Base-by-base conservation (phyloP, 2,113 vertebrate genomes). In the Canis aureus region DNA sequence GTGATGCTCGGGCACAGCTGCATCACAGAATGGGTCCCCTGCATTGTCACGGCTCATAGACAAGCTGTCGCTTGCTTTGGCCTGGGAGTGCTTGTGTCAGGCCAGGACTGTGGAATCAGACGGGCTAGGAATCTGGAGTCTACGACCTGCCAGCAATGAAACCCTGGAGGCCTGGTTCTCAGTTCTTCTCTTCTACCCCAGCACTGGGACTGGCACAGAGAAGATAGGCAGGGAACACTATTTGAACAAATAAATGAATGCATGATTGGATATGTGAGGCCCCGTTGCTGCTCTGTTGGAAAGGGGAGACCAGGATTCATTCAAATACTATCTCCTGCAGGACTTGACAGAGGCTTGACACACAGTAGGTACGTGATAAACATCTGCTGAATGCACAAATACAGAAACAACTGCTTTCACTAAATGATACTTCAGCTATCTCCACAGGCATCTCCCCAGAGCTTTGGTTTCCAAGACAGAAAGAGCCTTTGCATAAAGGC, bases 401-500 rank as follows among this genome's bases (percentile, higher is more conserved):
- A 90, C 0, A 7, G 89, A 80, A 51, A 83, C 17, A 53, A 67
- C 53, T 4, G 3, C 69, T 93, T 43, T 43, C n/a, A 23, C 38
- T 94, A 91, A 92, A 35, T 6, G 69, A 69, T 16, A 27, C 64
- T 85, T 67, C 0, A 69, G 71, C 81, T 88, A 27, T 91, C 82
- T 97, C 73, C 0, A 0, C 3, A 53, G 82, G 38, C 51, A 60
- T 76, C 59, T 96, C 69, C 43, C 95, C n/a, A 25, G 87, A 90
- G 95, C 59, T 71, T 94, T 76, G 23, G 27, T 92, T 69, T 93
- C 84, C 35, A 60, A 62, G 67, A 93, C 73, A 96, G 91, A 94
- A 78, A 73, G 82, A 88, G 49, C 90, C 43, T 97, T 90, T 94
- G 90, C 55, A 94, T 71, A 62, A 80, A 96, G 80, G 89, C 74